These are phyloP conservation scores for Laupala kohalensis DNA, from an alignment of 1,140 invertebrate genomes.

Conservation along the genomic window DNA sequence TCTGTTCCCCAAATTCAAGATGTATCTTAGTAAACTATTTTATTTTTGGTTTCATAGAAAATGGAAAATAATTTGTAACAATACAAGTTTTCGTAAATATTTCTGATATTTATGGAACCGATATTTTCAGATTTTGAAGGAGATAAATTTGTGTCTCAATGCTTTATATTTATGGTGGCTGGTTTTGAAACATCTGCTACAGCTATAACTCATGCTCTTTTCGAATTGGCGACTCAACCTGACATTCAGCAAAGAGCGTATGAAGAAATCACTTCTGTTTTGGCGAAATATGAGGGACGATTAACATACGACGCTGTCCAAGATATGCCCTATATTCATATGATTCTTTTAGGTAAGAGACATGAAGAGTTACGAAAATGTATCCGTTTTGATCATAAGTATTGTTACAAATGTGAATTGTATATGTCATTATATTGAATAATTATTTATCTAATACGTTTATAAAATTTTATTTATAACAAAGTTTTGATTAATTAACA, in stretches of 20 bases:
- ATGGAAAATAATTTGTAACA: too few species aligned
- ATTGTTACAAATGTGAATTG: too few species aligned
- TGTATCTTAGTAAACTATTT: too few species aligned
- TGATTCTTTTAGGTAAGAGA: conserved; percentile 3
- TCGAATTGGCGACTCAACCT: conserved; percentile 35
- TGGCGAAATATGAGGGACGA: conserved; percentile 9
- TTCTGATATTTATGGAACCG: neutral
- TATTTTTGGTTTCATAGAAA: too few species aligned
- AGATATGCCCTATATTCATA: conserved; percentile 3
- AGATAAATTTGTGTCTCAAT: conserved; percentile 15
- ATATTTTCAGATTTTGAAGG: neutral
- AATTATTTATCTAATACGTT: too few species aligned
- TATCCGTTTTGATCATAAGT: too few species aligned
- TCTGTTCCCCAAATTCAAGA: too few species aligned
- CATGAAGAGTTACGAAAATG: too few species aligned
- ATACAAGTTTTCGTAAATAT: too few species aligned
- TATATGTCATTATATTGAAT: too few species aligned
- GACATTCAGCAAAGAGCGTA: conserved; percentile 36
- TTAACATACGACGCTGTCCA: conserved; percentile 10
- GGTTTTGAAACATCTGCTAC: conserved; percentile 46
- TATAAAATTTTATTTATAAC: too few species aligned
- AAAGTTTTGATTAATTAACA: too few species aligned
- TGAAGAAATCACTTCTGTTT: conserved; percentile 36
- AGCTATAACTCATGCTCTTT: conserved; percentile 30
- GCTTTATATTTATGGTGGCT: conserved; percentile 32